Evolutionary conservation across 92 coral and sea anemone genomes (phyloP).

Genomic region (Porites lobata): DNA sequence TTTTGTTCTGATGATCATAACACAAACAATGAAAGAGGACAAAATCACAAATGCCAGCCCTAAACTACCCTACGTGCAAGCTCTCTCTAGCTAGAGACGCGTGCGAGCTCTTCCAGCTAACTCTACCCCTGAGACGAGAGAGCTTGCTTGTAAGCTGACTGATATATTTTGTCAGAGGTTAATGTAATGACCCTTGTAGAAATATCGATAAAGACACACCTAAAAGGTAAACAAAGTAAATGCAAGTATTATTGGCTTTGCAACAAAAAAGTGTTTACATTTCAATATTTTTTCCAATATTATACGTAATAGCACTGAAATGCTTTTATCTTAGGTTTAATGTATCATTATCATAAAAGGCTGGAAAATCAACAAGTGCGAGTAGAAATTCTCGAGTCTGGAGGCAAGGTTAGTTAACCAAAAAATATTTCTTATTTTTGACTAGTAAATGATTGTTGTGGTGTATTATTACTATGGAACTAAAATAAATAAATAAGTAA

Average conservation of each 20-base stretch:
- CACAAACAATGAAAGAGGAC: too few relatives aligned
- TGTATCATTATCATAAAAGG: conserved; percentile 65
- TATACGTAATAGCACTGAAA: too few relatives aligned
- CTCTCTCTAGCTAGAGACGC: too few relatives aligned
- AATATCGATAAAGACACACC: not conserved
- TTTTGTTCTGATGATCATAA: too few relatives aligned
- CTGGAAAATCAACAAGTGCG: conserved; percentile 63
- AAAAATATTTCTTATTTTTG: not conserved
- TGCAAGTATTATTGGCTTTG: not conserved
- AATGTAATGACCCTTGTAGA: not conserved
- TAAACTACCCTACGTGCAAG: too few relatives aligned
- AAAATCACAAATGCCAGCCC: too few relatives aligned
- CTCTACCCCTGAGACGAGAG: too few relatives aligned
- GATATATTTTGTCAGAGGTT: conserved; percentile 1
- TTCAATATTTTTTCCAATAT: not conserved
- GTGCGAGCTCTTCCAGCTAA: too few relatives aligned
- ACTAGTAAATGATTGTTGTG: too few relatives aligned
- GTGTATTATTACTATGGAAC: too few relatives aligned
- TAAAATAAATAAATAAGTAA: too few relatives aligned
- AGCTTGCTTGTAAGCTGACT: too few relatives aligned
- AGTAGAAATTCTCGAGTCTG: conserved; percentile 79
- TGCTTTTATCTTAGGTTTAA: conserved; percentile 46
- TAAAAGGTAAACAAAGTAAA: not conserved
- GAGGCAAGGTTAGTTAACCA: conserved; percentile 63
- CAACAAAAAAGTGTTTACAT: not conserved